Conservation (phyloP, 2,888 invertebrate genomes). For the Hesperia comma region DNA sequence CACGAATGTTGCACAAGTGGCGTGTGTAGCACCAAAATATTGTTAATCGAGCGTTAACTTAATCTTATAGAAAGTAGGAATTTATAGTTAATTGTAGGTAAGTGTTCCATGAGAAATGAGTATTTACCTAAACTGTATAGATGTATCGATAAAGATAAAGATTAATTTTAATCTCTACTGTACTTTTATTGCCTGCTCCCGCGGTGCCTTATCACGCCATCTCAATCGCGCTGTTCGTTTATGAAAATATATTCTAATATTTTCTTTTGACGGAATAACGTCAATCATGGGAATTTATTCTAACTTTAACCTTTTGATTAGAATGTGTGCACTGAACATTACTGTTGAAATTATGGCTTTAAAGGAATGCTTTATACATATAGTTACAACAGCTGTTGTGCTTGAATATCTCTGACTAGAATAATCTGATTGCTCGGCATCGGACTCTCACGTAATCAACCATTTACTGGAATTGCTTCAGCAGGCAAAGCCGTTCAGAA, state of each 20-base stretch:
- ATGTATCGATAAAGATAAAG: conserved; percentile 47
- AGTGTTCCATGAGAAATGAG: conserved; percentile 21
- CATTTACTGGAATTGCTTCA: too few species aligned
- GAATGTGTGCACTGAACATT: not conserved
- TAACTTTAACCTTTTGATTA: not conserved
- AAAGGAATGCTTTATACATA: too few species aligned
- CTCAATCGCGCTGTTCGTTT: conserved; percentile 48
- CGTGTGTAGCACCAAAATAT: too few species aligned
- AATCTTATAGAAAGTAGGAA: not conserved
- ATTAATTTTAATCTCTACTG: conserved; percentile 51
- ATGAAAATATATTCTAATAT: conserved; percentile 51
- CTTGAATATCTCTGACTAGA: too few species aligned
- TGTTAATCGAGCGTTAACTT: not conserved
- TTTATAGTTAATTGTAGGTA: conserved; percentile 3
- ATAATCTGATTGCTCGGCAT: too few species aligned
- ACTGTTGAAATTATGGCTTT: not conserved
- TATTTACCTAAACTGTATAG: conserved; percentile 5
- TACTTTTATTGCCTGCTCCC: conserved; percentile 57
- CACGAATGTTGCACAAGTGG: too few species aligned
- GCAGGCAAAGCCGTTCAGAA: too few species aligned
- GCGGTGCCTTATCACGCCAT: conserved; percentile 53
- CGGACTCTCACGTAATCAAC: too few species aligned
- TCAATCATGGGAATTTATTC: conserved; percentile 48
- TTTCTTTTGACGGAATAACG: conserved; percentile 47
- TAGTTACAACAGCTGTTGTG: too few species aligned